phyloP scores from a whole-genome alignment of 2,888 invertebrate species.

The Tenthredo distinguenda region DNA sequence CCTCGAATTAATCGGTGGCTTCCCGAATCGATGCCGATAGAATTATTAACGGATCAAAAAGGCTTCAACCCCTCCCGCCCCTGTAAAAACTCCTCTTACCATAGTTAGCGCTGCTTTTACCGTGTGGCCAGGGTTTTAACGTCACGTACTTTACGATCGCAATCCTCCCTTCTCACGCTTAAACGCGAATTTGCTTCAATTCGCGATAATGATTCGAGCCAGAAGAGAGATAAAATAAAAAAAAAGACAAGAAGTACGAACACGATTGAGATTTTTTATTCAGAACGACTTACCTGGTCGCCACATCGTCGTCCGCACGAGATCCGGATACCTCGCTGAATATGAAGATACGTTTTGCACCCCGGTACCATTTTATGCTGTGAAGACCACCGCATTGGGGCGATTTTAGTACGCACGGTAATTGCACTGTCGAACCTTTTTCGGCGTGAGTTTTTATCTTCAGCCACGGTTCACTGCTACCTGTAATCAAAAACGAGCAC shows the following conservation, averaged over 20 bases:
- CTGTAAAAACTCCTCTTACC: not conserved
- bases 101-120: not conserved
- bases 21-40: constrained; percentile 13
- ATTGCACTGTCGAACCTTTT: constrained; percentile 85
- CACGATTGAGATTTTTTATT: not conserved
- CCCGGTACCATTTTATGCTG: constrained; percentile 92
- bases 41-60: constrained; percentile 23
- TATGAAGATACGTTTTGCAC: constrained; percentile 86
- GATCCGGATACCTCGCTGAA: constrained; percentile 86
- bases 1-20: constrained; percentile 29
- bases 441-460: constrained; percentile 80
- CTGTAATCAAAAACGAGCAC: constrained; percentile 35
- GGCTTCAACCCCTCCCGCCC: not conserved
- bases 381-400: constrained; percentile 89
- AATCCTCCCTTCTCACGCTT: not conserved
- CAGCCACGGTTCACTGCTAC: constrained; percentile 72
- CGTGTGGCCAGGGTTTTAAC: not conserved
- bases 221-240: not conserved
- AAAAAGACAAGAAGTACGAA: too few relatives aligned
- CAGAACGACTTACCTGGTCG: constrained; percentile 82
- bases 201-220: not conserved
- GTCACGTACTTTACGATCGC: not conserved
- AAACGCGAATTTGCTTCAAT: not conserved
- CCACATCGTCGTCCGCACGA: constrained; percentile 86
- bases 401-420: constrained; percentile 86